phyloP scores from a whole-genome alignment of 2,888 invertebrate genomes.

The Xestia c-nigrum region DNA sequence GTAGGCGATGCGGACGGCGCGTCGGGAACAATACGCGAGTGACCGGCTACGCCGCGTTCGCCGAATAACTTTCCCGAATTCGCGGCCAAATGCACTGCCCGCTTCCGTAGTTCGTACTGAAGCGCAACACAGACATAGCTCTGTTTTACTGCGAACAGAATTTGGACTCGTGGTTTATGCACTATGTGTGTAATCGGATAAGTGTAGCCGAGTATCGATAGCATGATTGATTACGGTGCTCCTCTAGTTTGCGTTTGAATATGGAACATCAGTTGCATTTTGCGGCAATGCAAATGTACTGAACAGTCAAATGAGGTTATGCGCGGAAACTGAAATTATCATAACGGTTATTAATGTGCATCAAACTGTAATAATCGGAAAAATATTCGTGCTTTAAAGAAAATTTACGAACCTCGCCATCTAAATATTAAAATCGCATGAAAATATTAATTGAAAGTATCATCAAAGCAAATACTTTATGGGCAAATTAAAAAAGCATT shows the following conservation, averaged over 20 bases:
- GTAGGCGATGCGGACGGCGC: conserved; percentile 72
- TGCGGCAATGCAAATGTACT: not conserved
- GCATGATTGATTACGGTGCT: conserved; percentile 66
- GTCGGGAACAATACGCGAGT: conserved; percentile 77
- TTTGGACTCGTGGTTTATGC: conserved; percentile 69
- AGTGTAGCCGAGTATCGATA: conserved; percentile 66
- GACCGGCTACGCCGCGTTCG: conserved; percentile 66
- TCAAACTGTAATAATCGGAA: conserved; percentile 19
- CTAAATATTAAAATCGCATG: conserved; percentile 60
- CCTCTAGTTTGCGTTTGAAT: conserved; percentile 46
- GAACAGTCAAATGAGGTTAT: not conserved
- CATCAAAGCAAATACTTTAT: conserved; percentile 77
- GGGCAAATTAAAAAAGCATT: conserved; percentile 77
- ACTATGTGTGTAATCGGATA: conserved; percentile 70
- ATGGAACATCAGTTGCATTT: conserved; percentile 35
- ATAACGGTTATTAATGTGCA: conserved; percentile 11
- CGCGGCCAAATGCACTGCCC: conserved; percentile 81
- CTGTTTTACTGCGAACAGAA: conserved; percentile 71
- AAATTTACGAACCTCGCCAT: conserved; percentile 39
- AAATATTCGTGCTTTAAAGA: conserved; percentile 10
- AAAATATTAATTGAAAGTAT: conserved; percentile 76
- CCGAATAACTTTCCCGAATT: conserved; percentile 81
- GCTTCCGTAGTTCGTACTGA: conserved; percentile 77
- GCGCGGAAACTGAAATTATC: not conserved
- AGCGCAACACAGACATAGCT: conserved; percentile 68